A percentile compares a stretch with the other conserved stretches of the same genome.
Evolutionary conservation across 2,113 vertebrate species (phyloP).

Genomic region (Myotis davidii): DNA sequence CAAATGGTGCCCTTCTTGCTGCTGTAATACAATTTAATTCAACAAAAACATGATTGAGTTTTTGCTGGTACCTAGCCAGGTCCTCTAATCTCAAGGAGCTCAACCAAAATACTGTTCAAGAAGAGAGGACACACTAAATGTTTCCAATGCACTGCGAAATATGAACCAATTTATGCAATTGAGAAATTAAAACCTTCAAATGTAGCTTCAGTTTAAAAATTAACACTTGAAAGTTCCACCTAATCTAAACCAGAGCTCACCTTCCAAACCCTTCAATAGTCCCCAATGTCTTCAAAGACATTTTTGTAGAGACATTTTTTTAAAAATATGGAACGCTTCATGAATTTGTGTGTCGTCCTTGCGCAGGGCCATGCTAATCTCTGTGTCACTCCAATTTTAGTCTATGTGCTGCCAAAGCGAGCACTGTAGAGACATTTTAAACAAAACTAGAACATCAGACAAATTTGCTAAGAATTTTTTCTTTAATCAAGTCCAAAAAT

Average conservation of each 20-base stretch:
- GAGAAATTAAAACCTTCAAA: slow-evolving; percentile 44
- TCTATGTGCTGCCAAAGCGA: no score
- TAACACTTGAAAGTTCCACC: not conserved
- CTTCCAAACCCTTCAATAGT: not conserved
- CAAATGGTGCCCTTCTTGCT: not conserved
- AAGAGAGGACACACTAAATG: not conserved
- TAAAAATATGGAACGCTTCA: no score
- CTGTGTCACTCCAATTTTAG: no score
- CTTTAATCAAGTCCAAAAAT: not conserved
- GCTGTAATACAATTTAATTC: not conserved
- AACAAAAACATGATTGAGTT: not conserved
- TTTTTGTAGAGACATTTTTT: not conserved
- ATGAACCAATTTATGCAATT: slow-evolving; percentile 31
- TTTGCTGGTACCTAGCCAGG: not conserved
- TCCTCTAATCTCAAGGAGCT: slow-evolving; percentile 21
- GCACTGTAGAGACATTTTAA: not conserved
- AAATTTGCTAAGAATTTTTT: slow-evolving; percentile 1
- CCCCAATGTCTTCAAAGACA: not conserved
- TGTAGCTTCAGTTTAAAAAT: slow-evolving; percentile 20
- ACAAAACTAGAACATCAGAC: not conserved
- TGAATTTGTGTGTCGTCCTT: no score
- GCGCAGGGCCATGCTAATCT: no score
- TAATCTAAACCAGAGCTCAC: slow-evolving; percentile 7
- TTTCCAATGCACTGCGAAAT: slow-evolving; percentile 47
- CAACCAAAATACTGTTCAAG: slow-evolving; percentile 15